Percentiles rank a stretch among this genome's conserved stretches.
These are phyloP conservation scores for Phyllostomus hastatus DNA, from an alignment of 2,113 vertebrate genomes.

Conservation along the genomic window DNA sequence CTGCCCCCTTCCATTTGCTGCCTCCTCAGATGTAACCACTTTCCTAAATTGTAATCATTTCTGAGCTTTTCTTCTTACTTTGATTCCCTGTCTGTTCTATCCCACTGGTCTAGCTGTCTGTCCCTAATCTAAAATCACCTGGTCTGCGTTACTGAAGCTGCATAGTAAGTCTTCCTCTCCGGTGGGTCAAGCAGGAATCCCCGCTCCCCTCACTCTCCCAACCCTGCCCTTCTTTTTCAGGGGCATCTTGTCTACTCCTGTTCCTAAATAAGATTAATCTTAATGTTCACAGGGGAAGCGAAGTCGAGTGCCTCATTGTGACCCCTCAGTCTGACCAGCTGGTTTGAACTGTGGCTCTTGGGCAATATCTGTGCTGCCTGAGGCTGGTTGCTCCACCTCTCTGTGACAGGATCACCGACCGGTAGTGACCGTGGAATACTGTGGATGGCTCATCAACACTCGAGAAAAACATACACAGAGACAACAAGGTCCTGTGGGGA, in stretches of 20 bases:
- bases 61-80: not conserved
- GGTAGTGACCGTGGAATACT: no score
- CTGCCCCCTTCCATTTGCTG: not conserved
- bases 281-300: not conserved
- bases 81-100: not conserved
- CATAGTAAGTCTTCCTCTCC: not conserved
- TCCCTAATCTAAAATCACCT: not conserved
- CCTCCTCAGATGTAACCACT: not conserved
- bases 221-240: not conserved
- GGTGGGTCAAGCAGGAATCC: not conserved
- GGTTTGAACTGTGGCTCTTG: not conserved
- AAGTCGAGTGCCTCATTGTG: fast-evolving
- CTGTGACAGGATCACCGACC: no score
- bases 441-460: no score
- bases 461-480: no score
- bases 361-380: not conserved
- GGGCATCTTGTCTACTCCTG: not conserved
- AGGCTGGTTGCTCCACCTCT: not conserved
- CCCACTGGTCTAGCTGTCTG: not conserved
- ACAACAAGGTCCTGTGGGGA: no score
- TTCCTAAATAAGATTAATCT: not conserved
- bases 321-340: not conserved
- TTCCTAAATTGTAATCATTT: not conserved
- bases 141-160: not conserved
- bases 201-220: not conserved